Evolutionary conservation across 2,888 invertebrate species (phyloP).

Genomic region (Dasypolia templi): DNA sequence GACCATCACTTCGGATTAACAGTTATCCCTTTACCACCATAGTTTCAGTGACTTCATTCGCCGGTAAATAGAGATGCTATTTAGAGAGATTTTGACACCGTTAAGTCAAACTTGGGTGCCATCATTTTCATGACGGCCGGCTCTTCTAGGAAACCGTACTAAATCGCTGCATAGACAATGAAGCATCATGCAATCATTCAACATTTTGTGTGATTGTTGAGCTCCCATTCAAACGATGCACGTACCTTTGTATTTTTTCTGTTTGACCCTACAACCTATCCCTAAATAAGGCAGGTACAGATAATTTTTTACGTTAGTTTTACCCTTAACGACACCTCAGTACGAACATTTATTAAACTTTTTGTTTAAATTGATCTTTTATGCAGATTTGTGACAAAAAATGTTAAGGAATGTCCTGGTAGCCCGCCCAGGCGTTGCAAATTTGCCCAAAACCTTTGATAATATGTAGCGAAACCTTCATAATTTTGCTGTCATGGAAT

Average conservation of each 20-base stretch:
- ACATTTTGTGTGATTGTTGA: background rate
- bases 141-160: too few species aligned
- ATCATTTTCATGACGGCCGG: too few species aligned
- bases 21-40: too few species aligned
- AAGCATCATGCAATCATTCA: background rate
- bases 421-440: background rate
- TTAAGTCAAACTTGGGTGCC: too few species aligned
- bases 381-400: constrained; percentile 6
- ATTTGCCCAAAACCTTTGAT: background rate
- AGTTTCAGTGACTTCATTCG: too few species aligned
- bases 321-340: background rate
- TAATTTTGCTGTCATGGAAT: background rate
- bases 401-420: background rate
- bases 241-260: background rate
- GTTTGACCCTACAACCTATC: background rate
- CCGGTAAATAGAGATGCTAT: too few species aligned
- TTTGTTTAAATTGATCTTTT: background rate
- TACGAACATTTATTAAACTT: background rate
- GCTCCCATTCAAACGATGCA: background rate
- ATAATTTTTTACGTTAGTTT: background rate
- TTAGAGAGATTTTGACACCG: too few species aligned
- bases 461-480: background rate
- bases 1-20: too few species aligned
- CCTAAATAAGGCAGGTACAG: background rate
- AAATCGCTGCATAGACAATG: background rate